These are phyloP conservation scores for Drosophila funebris DNA, from an alignment of 1,140 invertebrate genomes.

Conservation along the genomic window DNA sequence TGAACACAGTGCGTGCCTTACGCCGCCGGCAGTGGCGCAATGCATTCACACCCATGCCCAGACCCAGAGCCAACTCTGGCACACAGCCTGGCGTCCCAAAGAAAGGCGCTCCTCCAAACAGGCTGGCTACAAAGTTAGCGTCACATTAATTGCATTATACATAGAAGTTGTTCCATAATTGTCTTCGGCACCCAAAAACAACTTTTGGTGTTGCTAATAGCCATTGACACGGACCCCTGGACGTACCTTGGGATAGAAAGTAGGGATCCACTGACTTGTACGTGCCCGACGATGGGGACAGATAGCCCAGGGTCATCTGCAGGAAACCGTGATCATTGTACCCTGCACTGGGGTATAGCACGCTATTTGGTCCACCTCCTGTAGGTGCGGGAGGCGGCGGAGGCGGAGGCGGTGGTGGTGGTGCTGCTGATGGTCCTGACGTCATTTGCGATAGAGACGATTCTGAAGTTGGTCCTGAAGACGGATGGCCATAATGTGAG, in stretches of 20 bases:
- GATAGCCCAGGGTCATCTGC: conserved; percentile 87
- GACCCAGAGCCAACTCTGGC: conserved; percentile 82
- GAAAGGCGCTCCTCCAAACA: conserved; percentile 77
- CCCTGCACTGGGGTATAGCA: conserved; percentile 83
- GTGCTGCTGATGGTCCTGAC: conserved; percentile 70
- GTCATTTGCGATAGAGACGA: conserved; percentile 8
- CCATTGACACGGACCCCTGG: conserved; percentile 24
- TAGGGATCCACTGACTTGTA: conserved; percentile 88
- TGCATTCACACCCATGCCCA: conserved; percentile 88
- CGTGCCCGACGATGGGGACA: conserved; percentile 85
- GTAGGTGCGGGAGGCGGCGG: conserved; percentile 77
- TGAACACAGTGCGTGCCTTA: conserved; percentile 98
- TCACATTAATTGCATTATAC: conserved; percentile 60
- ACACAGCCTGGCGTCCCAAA: conserved; percentile 85
- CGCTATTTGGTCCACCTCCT: conserved; percentile 39
- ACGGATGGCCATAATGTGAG: conserved; percentile 22
- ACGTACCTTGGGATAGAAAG: conserved; percentile 88
- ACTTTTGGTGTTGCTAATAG: conserved; percentile 72
- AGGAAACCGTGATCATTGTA: conserved; percentile 85
- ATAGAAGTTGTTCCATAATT: conserved; percentile 34
- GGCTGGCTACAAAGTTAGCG: conserved; percentile 60
- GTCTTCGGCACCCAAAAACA: conserved; percentile 12
- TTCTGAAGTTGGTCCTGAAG: not conserved
- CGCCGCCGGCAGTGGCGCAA: conserved; percentile 95
- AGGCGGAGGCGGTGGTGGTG: conserved; percentile 90